These are phyloP conservation scores for Bovichtus variegatus DNA, from an alignment of 2,797 vertebrate species.

Conservation along the genomic window DNA sequence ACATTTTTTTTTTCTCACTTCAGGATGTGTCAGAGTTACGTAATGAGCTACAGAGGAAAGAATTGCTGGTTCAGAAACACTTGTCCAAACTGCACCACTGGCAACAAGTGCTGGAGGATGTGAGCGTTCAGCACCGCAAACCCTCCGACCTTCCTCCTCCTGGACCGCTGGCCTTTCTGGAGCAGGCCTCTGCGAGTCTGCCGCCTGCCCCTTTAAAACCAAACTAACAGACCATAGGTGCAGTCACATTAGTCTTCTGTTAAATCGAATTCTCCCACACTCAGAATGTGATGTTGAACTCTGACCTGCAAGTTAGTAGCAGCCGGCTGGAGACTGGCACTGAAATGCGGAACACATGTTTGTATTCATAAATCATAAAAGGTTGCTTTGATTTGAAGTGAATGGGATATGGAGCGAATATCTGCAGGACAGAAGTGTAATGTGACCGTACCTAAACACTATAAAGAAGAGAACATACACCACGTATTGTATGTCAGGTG, in stretches of 20 bases:
- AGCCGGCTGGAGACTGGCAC: neutral
- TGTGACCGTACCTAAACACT: neutral
- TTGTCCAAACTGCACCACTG: constrained; percentile 93
- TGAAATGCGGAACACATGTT: neutral
- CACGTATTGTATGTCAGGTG: neutral
- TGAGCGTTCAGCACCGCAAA: constrained; percentile 93
- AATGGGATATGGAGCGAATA: neutral
- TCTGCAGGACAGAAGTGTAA: neutral
- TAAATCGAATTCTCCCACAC: neutral
- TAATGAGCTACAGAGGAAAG: constrained; percentile 96
- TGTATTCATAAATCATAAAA: neutral
- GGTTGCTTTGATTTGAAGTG: neutral
- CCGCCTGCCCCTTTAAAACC: constrained; percentile 95
- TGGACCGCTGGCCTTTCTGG: constrained; percentile 93
- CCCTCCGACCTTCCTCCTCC: constrained; percentile 92
- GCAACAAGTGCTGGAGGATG: constrained; percentile 97
- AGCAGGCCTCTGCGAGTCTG: constrained; percentile 95
- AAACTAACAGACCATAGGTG: constrained; percentile 71
- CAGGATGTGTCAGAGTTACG: constrained; percentile 96
- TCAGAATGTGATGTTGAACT: constrained; percentile 9
- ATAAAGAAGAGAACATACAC: neutral
- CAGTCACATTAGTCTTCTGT: neutral
- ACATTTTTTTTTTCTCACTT: constrained; percentile 19
- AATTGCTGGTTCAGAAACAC: constrained; percentile 95
- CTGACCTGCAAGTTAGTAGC: neutral